These are phyloP conservation scores for Caenorhabditis imperialis DNA, from an alignment of 2,888 invertebrate genomes.

Conservation along the genomic window DNA sequence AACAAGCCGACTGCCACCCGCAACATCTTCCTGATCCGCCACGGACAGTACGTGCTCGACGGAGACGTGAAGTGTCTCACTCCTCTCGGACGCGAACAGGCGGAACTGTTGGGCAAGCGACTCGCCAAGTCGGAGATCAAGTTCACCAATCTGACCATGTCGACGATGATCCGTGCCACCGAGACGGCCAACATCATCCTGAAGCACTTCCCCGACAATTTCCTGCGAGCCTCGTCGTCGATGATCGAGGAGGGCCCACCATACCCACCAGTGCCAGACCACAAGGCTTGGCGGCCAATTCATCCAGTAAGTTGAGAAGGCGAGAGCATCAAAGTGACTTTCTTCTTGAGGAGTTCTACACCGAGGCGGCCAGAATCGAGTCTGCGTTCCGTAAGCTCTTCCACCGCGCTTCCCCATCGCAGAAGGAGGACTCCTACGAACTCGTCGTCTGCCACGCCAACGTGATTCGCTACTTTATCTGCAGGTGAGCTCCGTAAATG, in stretches of 20 bases:
- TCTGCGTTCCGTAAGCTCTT: constrained; percentile 91
- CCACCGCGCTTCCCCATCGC: constrained; percentile 87
- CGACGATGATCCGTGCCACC: constrained; percentile 93
- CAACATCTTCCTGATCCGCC: constrained; percentile 91
- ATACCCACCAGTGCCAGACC: constrained; percentile 92
- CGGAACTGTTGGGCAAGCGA: constrained; percentile 87
- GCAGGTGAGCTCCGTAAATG: constrained; percentile 82
- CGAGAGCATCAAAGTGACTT: neutral
- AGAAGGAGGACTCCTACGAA: constrained; percentile 89
- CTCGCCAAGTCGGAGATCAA: constrained; percentile 86
- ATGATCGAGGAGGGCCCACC: constrained; percentile 93
- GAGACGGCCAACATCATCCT: constrained; percentile 91
- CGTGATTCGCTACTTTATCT: constrained; percentile 95
- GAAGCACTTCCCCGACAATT: constrained; percentile 78
- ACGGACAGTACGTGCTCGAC: constrained; percentile 91
- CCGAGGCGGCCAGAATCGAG: constrained; percentile 75
- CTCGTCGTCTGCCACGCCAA: constrained; percentile 96
- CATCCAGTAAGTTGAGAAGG: constrained; percentile 81
- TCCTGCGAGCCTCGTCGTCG: constrained; percentile 59
- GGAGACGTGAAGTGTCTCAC: constrained; percentile 83
- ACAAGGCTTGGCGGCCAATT: constrained; percentile 90
- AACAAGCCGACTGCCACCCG: constrained; percentile 81
- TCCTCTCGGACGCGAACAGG: constrained; percentile 88
- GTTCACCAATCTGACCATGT: constrained; percentile 87
- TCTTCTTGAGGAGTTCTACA: constrained; percentile 73